Evolutionary conservation across 2,113 vertebrate species (phyloP).

Genomic region (Cinclus mexicanus): DNA sequence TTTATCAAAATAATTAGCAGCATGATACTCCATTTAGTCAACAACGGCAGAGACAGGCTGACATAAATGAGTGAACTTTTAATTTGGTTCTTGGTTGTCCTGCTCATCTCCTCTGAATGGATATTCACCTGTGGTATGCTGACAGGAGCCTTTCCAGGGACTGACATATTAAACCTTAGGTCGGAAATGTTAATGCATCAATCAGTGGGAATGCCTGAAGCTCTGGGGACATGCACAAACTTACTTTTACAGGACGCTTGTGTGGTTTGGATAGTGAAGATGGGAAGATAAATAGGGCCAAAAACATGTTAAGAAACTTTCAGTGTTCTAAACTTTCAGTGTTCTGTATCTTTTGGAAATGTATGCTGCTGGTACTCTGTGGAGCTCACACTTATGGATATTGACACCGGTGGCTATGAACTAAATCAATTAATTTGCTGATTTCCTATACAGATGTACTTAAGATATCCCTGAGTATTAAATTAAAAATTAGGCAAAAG

Average conservation of each 20-base stretch:
- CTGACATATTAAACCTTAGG: background rate
- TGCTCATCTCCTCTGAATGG: background rate
- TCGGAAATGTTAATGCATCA: slow-evolving; percentile 26
- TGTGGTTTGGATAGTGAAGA: background rate
- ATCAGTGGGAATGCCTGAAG: slow-evolving; percentile 31
- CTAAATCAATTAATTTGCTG: background rate
- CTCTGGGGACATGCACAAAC: background rate
- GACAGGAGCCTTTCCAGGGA: background rate
- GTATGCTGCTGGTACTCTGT: background rate
- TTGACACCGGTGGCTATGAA: background rate
- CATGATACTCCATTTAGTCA: slow-evolving; percentile 60
- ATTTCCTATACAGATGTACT: background rate
- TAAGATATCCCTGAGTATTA: background rate
- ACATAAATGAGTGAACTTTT: slow-evolving; percentile 53
- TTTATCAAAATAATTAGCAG: slow-evolving; percentile 72
- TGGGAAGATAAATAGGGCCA: background rate
- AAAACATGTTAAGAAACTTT: background rate
- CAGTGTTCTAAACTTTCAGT: background rate
- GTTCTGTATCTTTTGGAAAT: background rate
- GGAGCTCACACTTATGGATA: background rate
- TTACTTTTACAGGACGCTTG: background rate
- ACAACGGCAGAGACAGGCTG: slow-evolving; percentile 16
- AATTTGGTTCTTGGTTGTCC: background rate
- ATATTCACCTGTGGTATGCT: background rate
- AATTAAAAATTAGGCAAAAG: background rate